These are phyloP conservation scores for Noctua fimbriata DNA, from an alignment of 2,888 invertebrate species.

Conservation along the genomic window DNA sequence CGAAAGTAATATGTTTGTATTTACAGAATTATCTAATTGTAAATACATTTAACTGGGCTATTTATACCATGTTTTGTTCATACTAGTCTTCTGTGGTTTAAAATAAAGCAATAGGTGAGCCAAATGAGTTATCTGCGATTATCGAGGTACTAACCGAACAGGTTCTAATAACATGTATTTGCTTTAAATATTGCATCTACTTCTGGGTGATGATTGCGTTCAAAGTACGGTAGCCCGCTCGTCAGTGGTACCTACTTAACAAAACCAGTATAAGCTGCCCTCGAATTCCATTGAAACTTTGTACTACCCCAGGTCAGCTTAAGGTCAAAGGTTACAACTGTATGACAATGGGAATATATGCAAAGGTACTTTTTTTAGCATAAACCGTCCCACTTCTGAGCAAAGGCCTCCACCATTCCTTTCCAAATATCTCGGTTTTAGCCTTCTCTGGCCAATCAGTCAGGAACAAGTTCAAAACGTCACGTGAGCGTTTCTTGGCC, in stretches of 20 bases:
- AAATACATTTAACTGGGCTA: background rate
- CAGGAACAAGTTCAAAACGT: too few relatives aligned
- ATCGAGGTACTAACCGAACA: too few relatives aligned
- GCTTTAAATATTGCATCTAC: background rate
- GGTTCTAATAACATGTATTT: background rate
- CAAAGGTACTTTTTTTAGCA: too few relatives aligned
- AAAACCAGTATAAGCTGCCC: background rate
- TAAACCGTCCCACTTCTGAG: too few relatives aligned
- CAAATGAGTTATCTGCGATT: background rate
- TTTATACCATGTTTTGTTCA: background rate
- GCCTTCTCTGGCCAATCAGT: too few relatives aligned
- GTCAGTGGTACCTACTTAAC: background rate
- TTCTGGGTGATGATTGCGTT: background rate
- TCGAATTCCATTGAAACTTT: background rate
- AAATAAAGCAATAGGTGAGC: background rate
- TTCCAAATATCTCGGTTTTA: too few relatives aligned
- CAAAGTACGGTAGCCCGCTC: background rate
- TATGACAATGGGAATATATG: too few relatives aligned
- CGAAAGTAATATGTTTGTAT: too few relatives aligned
- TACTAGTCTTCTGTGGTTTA: background rate
- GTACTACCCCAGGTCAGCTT: background rate
- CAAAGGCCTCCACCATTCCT: too few relatives aligned
- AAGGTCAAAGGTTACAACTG: too few relatives aligned
- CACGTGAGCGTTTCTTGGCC: too few relatives aligned
- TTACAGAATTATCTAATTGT: too few relatives aligned